Conservation (phyloP, 64 coral and sea anemone genomes). For the Astreopora myriophthalma region DNA sequence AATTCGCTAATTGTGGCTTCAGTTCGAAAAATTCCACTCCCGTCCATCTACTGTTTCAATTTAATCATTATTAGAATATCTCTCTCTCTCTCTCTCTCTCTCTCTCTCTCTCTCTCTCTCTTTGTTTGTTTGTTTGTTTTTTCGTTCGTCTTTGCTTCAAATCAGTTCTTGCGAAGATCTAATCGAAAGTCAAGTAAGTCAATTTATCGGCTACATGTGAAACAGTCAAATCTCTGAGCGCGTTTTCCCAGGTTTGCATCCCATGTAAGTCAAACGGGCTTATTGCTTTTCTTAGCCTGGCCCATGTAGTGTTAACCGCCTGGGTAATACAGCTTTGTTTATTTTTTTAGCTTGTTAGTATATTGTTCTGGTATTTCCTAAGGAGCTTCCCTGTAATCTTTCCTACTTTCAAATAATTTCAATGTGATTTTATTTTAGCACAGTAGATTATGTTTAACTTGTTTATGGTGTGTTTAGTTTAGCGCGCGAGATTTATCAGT, state of each 20-base stretch:
- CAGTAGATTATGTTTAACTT: not conserved
- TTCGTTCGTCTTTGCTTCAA: no score
- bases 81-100: no score
- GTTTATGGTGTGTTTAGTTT: not conserved
- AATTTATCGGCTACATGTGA: no score
- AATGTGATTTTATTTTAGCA: not conserved
- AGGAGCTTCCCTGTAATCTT: not conserved
- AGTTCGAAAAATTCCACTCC: not conserved
- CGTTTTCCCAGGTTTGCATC: not conserved
- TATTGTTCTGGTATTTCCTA: not conserved
- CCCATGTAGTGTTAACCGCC: not conserved
- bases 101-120: no score
- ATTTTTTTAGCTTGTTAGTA: not conserved
- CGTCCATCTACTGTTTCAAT: no score
- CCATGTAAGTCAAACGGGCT: not conserved
- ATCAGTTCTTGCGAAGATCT: not conserved
- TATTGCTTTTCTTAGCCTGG: not conserved
- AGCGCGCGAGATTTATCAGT: not conserved
- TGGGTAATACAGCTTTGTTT: not conserved
- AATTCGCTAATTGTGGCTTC: not conserved
- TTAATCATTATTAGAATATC: no score
- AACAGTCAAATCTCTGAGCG: not conserved
- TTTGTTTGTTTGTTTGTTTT: no score
- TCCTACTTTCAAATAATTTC: not conserved
- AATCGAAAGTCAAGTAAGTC: not conserved